Conservation (phyloP, 2,113 vertebrate genomes). For the Empidonax traillii region DNA sequence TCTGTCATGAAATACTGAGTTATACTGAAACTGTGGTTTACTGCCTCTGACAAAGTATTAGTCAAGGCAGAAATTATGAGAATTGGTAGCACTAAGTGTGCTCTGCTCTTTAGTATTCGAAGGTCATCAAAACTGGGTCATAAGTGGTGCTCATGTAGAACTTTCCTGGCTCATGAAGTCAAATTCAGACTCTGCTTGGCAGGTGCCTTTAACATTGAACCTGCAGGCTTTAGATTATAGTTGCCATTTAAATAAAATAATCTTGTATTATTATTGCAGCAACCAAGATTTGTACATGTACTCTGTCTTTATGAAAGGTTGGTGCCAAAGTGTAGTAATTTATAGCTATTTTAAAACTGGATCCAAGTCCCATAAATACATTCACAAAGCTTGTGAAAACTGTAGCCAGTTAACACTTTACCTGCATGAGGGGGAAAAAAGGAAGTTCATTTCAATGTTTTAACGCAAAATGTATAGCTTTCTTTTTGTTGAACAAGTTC, state of each 20-base stretch:
- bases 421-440: background rate
- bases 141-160: background rate
- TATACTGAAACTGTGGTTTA: background rate
- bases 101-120: background rate
- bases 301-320: background rate
- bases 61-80: background rate
- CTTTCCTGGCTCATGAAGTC: background rate
- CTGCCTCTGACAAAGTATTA: slow-evolving; percentile 8
- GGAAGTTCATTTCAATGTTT: background rate
- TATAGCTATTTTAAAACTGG: background rate
- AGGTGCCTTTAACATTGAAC: background rate
- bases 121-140: slow-evolving; percentile 14
- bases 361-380: background rate
- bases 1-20: background rate
- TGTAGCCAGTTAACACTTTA: background rate
- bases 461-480: background rate
- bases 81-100: background rate
- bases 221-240: background rate
- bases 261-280: background rate
- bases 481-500: background rate
- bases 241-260: background rate
- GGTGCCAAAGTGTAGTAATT: background rate
- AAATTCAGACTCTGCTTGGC: background rate
- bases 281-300: background rate
- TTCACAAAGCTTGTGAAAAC: background rate